Base-by-base conservation (phyloP, 2,888 invertebrate species). In the Sipunculus nudus region DNA sequence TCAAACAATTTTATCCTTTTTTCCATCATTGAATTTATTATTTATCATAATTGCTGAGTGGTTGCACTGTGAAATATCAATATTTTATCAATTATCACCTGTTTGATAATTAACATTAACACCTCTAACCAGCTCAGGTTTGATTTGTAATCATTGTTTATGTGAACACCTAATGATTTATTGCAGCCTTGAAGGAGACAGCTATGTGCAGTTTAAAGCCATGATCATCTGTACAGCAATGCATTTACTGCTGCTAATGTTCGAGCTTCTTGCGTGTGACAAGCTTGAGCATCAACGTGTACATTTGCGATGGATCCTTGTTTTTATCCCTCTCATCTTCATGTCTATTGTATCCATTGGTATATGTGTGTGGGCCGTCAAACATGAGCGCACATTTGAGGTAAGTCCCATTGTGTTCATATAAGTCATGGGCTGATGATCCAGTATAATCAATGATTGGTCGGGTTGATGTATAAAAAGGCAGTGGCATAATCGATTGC, bases 371-470 rank as follows among this genome's bases (percentile, higher is more conserved):
- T 99, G 98, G 98, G 94, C 97, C 50, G 94, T 98, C 21, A 96
- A 97, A 85, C 96, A 98, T 85, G 97, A 98, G 82, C 89, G 97
- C 59, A 93, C 95, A 26, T 97, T 96, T 87, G 98, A 98, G 89
- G 92, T 92, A 84, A 82, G 85, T 79, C 31, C 8, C 16, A 16
- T n/a, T n/a, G n/a, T n/a, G n/a, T n/a, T n/a, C n/a, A n/a, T 6
- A 16, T 35, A 16, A 10, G 38, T 16, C 38, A 10, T 13, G 16
- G 16, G 10, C n/a, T n/a, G n/a, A n/a, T n/a, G n/a, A n/a, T n/a
- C n/a, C n/a, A n/a, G n/a, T n/a, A n/a, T n/a, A n/a, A n/a, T n/a
- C n/a, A n/a, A n/a, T n/a, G n/a, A n/a, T n/a, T n/a, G n/a, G n/a
- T n/a, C n/a, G n/a, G n/a, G n/a, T n/a, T n/a, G n/a, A n/a, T n/a